Percentiles rank a stretch among this genome's conserved stretches.
These are phyloP conservation scores for Tridacna crocea DNA, from an alignment of 2,888 invertebrate genomes.

Conservation along the genomic window DNA sequence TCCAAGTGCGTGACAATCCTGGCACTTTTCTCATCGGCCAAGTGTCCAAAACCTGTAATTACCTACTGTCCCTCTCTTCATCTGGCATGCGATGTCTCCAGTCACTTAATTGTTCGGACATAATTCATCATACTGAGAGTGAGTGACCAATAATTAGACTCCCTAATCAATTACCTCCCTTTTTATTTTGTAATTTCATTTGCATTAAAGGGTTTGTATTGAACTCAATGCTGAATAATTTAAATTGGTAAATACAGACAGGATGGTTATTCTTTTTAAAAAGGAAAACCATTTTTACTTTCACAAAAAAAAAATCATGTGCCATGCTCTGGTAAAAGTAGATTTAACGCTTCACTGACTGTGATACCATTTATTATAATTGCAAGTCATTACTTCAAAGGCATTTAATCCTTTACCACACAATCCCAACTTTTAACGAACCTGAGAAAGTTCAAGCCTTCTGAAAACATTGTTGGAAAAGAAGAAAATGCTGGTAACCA, in stretches of 20 bases:
- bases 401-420: too few species aligned
- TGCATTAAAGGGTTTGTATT: background rate
- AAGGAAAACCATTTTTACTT: too few species aligned
- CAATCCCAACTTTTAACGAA: too few species aligned
- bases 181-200: slow-evolving; percentile 32
- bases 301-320: too few species aligned
- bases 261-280: too few species aligned
- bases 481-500: background rate
- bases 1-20: slow-evolving; percentile 28
- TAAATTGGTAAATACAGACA: too few species aligned
- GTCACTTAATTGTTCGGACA: slow-evolving; percentile 28
- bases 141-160: slow-evolving; percentile 43
- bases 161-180: slow-evolving; percentile 40
- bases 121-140: slow-evolving; percentile 22
- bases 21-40: slow-evolving; percentile 46
- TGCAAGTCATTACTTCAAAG: too few species aligned
- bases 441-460: too few species aligned
- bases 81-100: slow-evolving; percentile 20
- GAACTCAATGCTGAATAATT: too few species aligned
- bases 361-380: too few species aligned
- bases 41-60: slow-evolving; percentile 21
- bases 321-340: too few species aligned
- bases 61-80: slow-evolving; percentile 30
- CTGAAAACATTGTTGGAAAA: background rate
- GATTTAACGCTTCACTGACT: too few species aligned